Conservation (phyloP, 2,113 vertebrate genomes). For the Pagrus major region DNA sequence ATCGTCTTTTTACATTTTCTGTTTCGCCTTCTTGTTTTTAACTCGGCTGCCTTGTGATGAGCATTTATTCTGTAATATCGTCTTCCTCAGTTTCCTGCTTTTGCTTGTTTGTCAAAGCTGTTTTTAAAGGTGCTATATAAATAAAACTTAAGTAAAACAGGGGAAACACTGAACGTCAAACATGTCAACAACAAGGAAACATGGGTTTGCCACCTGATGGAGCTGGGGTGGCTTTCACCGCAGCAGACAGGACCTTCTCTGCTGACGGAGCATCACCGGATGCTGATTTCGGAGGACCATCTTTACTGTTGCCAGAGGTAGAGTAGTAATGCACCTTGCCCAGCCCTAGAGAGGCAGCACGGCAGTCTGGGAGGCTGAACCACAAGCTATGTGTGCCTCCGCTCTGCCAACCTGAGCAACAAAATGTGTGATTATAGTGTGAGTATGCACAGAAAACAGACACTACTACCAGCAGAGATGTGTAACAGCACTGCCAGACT, state of each 20-base stretch:
- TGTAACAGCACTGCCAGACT: not conserved
- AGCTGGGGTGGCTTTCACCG: constrained; percentile 28
- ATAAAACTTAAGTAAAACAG: no score
- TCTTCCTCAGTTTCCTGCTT: no score
- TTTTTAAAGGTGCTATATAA: no score
- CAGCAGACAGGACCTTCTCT: constrained; percentile 55
- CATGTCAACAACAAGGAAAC: not conserved
- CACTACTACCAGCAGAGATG: not conserved
- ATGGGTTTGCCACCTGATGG: constrained; percentile 61
- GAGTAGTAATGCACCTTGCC: constrained; percentile 89
- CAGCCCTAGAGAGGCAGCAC: constrained; percentile 78
- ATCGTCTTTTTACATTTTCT: no score
- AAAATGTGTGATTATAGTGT: not conserved
- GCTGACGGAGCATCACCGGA: constrained; percentile 37
- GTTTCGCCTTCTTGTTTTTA: no score
- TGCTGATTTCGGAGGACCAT: constrained; percentile 70
- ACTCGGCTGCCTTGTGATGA: no score
- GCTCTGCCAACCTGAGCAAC: constrained; percentile 86
- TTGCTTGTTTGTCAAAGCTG: no score
- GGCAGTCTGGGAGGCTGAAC: constrained; percentile 77
- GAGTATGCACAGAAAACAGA: not conserved
- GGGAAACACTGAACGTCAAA: no score
- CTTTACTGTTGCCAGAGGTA: constrained; percentile 81
- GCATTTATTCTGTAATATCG: no score
- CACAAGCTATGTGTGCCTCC: constrained; percentile 80